Base-by-base conservation (phyloP, 2,888 invertebrate genomes). In the Drymonia ruficornis region DNA sequence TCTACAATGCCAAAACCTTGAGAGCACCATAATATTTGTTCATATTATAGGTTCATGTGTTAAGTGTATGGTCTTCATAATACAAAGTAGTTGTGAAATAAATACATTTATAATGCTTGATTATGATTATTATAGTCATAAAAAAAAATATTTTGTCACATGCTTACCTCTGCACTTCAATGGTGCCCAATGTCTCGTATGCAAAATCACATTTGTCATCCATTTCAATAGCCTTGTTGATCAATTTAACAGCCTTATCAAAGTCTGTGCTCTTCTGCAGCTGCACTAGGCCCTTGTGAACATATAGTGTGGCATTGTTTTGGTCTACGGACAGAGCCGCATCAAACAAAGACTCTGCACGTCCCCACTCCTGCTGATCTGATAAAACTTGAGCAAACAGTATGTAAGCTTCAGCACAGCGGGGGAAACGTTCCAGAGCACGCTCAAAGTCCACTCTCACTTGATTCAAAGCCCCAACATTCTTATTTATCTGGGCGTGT, bases 151-250 rank as follows among this genome's bases (percentile, higher is more conserved):
- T 23, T 40, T 11, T 16, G 16, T 40, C 36, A 46, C 8, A 28
- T 54, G 18, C 15, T 91, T 93, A 95, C 97, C 96, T 94, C 91
- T 99, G 99, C 63, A 99, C 97, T 94, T 98, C 98, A 65, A 99
- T 96, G 28, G 98, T 98, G 69, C 98, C 99, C 60, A 99, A 93
- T 45, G 98, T 98, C 93, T 99, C 99, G 85, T 97, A 98, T 9
- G 98, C 99, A 93, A 98, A 96, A 88, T 98, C 97, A 93, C 98
- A 99, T 84, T 97, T 97, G 50, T 96, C 96, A 90, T 99, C 99
- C 73, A 98, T 94, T 80, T 96, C 95, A 65, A 99, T 95, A 1
- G 98, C 98, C 83, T 96, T 94, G 62, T 95, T 95, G 75, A 99
- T 96, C 57, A 96, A 91, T 65, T 95, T 93, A 0, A 97, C 94